Evolutionary conservation across 2,888 invertebrate genomes (phyloP), one percentile per base, ranked within the genome.

Genomic region (Hoplodrina blanda): DNA sequence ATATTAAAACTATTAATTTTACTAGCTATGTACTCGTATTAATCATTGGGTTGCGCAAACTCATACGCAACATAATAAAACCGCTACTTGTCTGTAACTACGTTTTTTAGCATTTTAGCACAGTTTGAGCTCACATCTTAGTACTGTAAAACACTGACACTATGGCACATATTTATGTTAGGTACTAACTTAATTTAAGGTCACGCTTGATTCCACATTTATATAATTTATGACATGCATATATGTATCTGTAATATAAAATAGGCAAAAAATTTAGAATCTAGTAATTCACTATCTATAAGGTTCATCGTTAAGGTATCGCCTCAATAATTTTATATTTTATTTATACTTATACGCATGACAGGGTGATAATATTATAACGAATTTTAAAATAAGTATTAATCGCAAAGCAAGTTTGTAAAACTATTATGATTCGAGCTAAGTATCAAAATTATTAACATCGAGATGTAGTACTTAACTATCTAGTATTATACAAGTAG

Each of bases 201-300:
- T 78, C 65, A 83, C 67, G 62, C 61, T 53, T 60, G 73, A 63
- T 73, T 69, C 69, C 57, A 69, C 63, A 73, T 69, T 64, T 59
- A 71, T 71, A 77, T 76, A 74, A 53, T 44, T 33, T 56, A 73
- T 55, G 69, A 66, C 70, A 81, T 80, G 72, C 70, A 50, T 61
- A 61, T 66, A 50, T 61, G 59, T 66, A 69, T 64, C 50, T 75
- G 71, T 52, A 72, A 72, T 81, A 81, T 66, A 82, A 84, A 83
- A 78, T 78, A 76, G 69, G 83, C 76, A 73, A 81, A 79, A 69
- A 78, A 80, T 83, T 85, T 85, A 83, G 84, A 85, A 85, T 85
- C 56, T 81, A 69, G 69, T 85, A 74, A 74, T 75, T 85, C 69
- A 80, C 85, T 80, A 85, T 71, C 83, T 80, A 73, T 56, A 66